These are phyloP conservation scores for Latrodectus hesperus DNA, from an alignment of 2,888 invertebrate genomes.

Conservation along the genomic window DNA sequence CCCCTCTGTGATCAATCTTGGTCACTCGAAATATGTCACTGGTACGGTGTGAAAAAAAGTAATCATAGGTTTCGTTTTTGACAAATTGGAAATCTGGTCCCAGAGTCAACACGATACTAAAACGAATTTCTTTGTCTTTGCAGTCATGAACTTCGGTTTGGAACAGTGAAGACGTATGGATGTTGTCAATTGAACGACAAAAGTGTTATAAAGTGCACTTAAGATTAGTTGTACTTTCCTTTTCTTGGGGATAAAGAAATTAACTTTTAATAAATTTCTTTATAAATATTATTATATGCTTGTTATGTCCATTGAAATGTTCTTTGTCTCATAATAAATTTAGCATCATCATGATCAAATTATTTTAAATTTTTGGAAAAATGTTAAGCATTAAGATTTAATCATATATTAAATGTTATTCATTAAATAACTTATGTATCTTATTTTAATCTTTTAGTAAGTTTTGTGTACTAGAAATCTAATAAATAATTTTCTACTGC, in stretches of 20 bases:
- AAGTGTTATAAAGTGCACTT: conserved; percentile 9
- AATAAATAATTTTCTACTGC: no score
- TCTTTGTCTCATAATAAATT: no score
- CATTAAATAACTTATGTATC: no score
- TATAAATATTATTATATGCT: no score
- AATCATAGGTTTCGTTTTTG: conserved; percentile 63
- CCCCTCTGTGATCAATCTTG: conserved; percentile 49
- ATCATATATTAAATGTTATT: no score
- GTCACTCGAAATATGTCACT: conserved; percentile 53
- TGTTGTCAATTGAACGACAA: conserved; percentile 27
- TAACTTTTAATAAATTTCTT: no score
- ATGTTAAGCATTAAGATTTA: no score
- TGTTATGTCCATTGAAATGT: no score
- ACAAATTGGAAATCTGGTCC: conserved; percentile 43
- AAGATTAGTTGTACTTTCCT: background rate
- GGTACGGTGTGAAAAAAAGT: conserved; percentile 43
- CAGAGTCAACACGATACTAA: conserved; percentile 56
- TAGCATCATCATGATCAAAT: no score
- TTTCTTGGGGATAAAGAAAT: background rate
- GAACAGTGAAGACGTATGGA: conserved; percentile 22
- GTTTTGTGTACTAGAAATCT: no score
- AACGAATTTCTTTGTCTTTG: conserved; percentile 37
- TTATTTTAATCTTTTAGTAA: no score
- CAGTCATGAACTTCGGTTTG: conserved; percentile 9
- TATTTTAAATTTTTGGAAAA: no score